Base-by-base conservation (phyloP, 2,797 vertebrate genomes). In the Heteromormyrus szaboi region DNA sequence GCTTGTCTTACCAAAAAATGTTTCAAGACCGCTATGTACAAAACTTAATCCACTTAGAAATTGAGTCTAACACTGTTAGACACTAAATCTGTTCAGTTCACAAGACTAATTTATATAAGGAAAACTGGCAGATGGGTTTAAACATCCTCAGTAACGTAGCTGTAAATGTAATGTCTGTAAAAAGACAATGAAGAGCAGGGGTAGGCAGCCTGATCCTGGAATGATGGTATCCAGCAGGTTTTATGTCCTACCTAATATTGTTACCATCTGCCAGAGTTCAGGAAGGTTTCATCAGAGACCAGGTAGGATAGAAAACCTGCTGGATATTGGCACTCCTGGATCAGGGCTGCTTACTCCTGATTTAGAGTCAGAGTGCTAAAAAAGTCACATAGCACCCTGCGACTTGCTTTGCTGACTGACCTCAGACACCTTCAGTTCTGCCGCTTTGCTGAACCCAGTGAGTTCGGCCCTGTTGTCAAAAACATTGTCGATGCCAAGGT, bases 381-480 rank as follows among this genome's bases (percentile, higher is more conserved):
- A 17, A n/a, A 50, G 19, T 50, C 22, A 25, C 25, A 50, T 5
- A 29, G 46, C 48, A 79, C 37, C 37, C 72, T 59, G 12, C 1
- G 7, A 25, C 37, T 9, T 44, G 86, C 53, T 29, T 8, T 33
- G 14, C 29, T 22, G 72, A 85, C 90, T 92, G 46, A 96, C 96
- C 95, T 96, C 92, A 51, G 94, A 92, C 3, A 96, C 91, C 33
- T 86, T 93, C 11, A 92, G 89, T 85, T 91, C 93, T 17, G 88
- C 68, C n/a, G 86, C 87, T 62, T 56, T 91, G 1, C 92, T 91
- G 87, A 96, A 91, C 87, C 87, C 92, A 90, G 91, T 92, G 65
- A 95, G 86, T 88, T 95, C 93, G 33, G 94, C 93, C 0, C 88
- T 89, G 0, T 91, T 92, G 90, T 93, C 90, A 48, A 96, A 96